Evolutionary conservation across 1,140 invertebrate species (phyloP).

Genomic region (Spodoptera litura): DNA sequence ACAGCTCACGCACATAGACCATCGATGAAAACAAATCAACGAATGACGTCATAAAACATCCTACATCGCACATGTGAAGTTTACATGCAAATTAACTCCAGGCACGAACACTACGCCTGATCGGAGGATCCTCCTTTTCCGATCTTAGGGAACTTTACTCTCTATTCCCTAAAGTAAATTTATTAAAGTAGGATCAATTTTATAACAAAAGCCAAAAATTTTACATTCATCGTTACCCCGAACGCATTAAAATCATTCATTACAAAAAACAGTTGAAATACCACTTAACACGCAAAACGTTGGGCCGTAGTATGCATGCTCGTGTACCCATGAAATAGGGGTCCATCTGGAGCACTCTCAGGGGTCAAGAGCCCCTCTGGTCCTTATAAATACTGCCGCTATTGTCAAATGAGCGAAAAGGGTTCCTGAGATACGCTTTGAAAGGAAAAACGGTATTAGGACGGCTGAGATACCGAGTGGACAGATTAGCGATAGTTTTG

Average conservation of each 20-base stretch:
- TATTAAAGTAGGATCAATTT: neutral
- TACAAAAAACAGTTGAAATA: neutral
- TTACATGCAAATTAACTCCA: too few species aligned
- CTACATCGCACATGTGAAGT: too few species aligned
- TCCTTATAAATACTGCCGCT: neutral
- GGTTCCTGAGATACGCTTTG: neutral
- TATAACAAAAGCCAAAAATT: neutral
- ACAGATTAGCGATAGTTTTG: neutral
- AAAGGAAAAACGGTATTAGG: constrained; percentile 4
- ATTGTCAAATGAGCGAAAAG: constrained; percentile 16
- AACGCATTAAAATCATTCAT: constrained; percentile 3
- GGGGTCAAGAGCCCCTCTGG: constrained; percentile 23
- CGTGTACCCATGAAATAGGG: neutral
- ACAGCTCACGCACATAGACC: too few species aligned
- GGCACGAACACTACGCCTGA: too few species aligned
- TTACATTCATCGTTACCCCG: neutral
- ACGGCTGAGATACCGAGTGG: neutral
- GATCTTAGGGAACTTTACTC: too few species aligned
- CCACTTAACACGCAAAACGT: neutral
- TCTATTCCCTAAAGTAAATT: neutral
- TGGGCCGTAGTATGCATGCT: neutral
- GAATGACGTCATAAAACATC: too few species aligned
- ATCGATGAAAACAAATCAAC: too few species aligned
- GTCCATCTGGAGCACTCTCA: neutral
- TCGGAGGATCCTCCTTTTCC: too few species aligned